Evolutionary conservation across 2,888 invertebrate species (phyloP).

Genomic region (Drosophila barbarae): DNA sequence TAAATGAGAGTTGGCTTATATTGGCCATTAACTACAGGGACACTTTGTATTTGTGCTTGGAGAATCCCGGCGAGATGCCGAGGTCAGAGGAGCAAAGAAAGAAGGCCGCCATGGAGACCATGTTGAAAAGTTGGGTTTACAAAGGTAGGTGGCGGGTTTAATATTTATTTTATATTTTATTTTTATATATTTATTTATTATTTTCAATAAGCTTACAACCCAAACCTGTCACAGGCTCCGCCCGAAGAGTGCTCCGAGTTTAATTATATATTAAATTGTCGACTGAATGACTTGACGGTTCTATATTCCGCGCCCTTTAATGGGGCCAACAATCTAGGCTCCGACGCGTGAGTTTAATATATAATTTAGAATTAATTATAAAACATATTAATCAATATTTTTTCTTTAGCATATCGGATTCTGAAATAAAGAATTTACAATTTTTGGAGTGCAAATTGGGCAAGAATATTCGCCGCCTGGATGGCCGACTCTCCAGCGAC

Average conservation of each 20-base stretch:
- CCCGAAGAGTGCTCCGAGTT: conserved; percentile 1
- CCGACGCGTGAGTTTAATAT: background rate
- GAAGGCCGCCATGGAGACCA: background rate
- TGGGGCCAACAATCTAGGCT: rapidly evolving
- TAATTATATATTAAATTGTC: background rate
- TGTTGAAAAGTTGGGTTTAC: background rate
- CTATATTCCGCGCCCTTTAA: background rate
- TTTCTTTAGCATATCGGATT: background rate
- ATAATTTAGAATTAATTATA: background rate
- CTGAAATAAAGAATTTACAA: background rate
- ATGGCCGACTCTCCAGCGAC: background rate
- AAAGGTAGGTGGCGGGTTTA: background rate
- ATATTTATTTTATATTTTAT: background rate
- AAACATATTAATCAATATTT: background rate
- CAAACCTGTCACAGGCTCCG: too few species aligned
- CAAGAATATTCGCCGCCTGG: background rate
- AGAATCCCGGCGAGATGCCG: background rate
- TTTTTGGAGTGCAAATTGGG: conserved; percentile 1
- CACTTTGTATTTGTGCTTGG: background rate
- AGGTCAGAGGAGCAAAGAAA: background rate
- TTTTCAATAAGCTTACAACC: background rate
- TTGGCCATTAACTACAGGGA: conserved; percentile 6
- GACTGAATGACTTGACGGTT: background rate
- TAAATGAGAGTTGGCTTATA: background rate
- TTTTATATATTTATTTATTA: background rate